phyloP scores from a whole-genome alignment of 2,888 invertebrate genomes.

The Trachelus stipa region DNA sequence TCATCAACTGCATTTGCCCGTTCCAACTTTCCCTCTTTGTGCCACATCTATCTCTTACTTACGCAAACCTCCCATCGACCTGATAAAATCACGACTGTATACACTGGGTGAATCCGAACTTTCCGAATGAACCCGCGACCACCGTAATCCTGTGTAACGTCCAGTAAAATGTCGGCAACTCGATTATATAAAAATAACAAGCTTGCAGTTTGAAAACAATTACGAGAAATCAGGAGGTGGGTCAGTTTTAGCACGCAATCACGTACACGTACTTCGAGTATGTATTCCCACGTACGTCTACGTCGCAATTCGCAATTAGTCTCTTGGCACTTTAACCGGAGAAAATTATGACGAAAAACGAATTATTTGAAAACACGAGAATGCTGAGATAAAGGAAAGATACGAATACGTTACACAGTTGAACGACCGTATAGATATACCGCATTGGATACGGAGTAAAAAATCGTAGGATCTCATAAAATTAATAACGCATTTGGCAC shows the following conservation, averaged over 20 bases:
- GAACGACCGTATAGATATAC: not conserved
- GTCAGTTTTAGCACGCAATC: not conserved
- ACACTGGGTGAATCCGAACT: not conserved
- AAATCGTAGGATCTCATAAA: not conserved
- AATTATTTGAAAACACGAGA: not conserved
- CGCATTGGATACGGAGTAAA: not conserved
- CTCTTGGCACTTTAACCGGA: too few relatives aligned
- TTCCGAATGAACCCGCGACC: not conserved
- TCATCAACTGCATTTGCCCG: slow-evolving; percentile 9
- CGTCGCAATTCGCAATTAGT: too few relatives aligned
- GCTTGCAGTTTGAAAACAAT: not conserved
- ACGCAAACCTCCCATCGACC: not conserved
- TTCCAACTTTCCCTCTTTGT: not conserved
- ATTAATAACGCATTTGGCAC: not conserved
- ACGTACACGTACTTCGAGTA: not conserved
- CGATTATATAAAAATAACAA: not conserved
- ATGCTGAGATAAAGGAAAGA: not conserved
- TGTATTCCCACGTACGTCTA: not conserved
- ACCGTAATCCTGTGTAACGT: not conserved
- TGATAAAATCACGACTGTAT: not conserved
- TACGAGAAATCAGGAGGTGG: not conserved
- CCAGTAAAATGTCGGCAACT: not conserved
- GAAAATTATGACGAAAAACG: too few relatives aligned
- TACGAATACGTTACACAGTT: not conserved
- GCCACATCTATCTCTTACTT: not conserved